phyloP scores from a whole-genome alignment of 2,888 invertebrate species.

The Mesorhabditis sp. region DNA sequence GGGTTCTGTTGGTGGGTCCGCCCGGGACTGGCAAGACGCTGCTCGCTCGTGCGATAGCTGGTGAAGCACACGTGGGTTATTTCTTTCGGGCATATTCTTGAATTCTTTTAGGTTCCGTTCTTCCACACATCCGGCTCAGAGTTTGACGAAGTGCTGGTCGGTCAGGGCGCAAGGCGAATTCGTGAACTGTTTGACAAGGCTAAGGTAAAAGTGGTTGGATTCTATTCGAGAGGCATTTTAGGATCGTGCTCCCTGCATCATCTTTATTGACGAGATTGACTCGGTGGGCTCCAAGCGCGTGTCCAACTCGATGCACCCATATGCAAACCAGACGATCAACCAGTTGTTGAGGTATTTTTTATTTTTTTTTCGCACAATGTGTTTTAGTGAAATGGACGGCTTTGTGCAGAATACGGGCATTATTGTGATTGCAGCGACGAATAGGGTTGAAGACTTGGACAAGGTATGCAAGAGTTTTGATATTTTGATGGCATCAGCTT shows the following conservation, averaged over 20 bases:
- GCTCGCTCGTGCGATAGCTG: constrained; percentile 91
- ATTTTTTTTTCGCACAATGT: not conserved
- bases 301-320: constrained; percentile 93
- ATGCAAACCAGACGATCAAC: constrained; percentile 99
- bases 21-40: constrained; percentile 89
- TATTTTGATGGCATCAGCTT: not conserved
- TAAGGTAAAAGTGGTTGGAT: constrained; percentile 33
- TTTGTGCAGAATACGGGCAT: constrained; percentile 72
- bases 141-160: constrained; percentile 96
- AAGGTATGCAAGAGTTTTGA: constrained; percentile 30
- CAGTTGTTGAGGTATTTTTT: constrained; percentile 64
- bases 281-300: constrained; percentile 94
- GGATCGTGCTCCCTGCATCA: constrained; percentile 79
- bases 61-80: constrained; percentile 74
- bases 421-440: constrained; percentile 95
- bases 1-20: constrained; percentile 66
- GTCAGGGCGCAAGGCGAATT: constrained; percentile 90
- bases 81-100: not conserved
- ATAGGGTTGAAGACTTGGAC: constrained; percentile 89
- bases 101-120: constrained; percentile 75
- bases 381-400: constrained; percentile 94
- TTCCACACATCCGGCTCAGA: constrained; percentile 98
- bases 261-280: constrained; percentile 99
- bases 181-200: constrained; percentile 73
- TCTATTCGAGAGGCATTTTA: constrained; percentile 15